These are phyloP conservation scores for Melipona beecheii DNA, from an alignment of 2,888 invertebrate genomes.

Conservation along the genomic window DNA sequence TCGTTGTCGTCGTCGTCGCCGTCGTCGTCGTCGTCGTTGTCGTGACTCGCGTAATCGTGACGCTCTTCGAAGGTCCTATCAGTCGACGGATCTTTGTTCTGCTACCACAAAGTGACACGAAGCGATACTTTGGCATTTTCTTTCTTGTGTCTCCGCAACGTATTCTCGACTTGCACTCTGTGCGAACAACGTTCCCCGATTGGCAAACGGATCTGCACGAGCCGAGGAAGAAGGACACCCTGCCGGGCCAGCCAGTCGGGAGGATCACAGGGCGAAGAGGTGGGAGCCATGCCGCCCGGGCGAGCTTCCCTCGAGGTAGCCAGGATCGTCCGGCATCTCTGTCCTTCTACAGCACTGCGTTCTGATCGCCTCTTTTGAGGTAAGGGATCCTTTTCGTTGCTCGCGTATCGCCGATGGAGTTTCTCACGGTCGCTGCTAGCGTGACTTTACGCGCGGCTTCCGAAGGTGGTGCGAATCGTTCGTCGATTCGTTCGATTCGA, in stretches of 20 bases:
- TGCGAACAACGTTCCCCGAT: background rate
- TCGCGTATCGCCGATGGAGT: background rate
- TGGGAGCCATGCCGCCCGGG: constrained; percentile 83
- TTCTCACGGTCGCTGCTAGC: background rate
- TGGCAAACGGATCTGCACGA: constrained; percentile 19
- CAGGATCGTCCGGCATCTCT: constrained; percentile 71
- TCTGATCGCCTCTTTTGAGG: constrained; percentile 63
- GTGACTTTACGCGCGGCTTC: background rate
- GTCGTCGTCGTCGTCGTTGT: background rate
- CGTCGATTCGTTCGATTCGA: background rate
- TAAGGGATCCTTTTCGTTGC: constrained; percentile 45
- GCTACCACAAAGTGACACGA: background rate
- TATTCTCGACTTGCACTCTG: background rate
- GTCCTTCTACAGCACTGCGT: constrained; percentile 58
- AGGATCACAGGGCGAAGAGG: constrained; percentile 73
- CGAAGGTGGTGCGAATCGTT: background rate
- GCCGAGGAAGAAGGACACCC: constrained; percentile 55
- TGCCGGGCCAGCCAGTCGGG: constrained; percentile 70
- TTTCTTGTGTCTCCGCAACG: background rate
- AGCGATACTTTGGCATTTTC: no score
- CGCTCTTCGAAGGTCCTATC: background rate
- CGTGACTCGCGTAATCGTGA: constrained; percentile 6
- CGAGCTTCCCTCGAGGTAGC: constrained; percentile 79
- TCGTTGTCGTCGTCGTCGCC: background rate
- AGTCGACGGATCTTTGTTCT: background rate